Evolutionary conservation across 2,888 invertebrate genomes (phyloP).

Genomic region (Thymelicus sylvestris): DNA sequence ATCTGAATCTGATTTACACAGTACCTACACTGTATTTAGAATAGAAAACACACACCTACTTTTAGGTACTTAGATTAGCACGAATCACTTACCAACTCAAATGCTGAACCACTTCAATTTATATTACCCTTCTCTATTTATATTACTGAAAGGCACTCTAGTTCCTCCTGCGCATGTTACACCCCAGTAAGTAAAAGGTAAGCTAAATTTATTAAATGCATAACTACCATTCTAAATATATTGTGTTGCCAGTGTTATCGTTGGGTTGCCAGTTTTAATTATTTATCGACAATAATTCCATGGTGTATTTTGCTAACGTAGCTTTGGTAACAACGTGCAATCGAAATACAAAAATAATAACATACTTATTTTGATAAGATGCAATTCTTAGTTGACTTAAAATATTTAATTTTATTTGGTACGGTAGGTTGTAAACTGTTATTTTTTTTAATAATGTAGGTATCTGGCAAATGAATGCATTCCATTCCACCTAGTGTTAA

Average conservation of each 20-base stretch:
- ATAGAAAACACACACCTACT: background rate
- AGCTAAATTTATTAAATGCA: background rate
- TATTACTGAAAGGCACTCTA: background rate
- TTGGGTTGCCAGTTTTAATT: background rate
- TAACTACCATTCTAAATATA: background rate
- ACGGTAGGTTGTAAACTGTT: too few species aligned
- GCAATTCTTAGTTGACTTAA: too few species aligned
- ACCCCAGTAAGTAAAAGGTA: background rate
- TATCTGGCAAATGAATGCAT: too few species aligned
- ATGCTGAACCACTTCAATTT: background rate
- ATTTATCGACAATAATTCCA: background rate
- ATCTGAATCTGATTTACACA: too few species aligned
- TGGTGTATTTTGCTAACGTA: background rate
- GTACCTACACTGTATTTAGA: background rate
- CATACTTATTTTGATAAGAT: too few species aligned
- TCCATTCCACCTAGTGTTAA: too few species aligned
- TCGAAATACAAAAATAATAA: too few species aligned
- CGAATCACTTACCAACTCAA: background rate
- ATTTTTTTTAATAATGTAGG: too few species aligned
- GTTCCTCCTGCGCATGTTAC: background rate
- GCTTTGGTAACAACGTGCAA: too few species aligned
- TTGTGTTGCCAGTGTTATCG: background rate
- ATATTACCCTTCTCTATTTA: too few species aligned
- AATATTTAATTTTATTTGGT: too few species aligned
- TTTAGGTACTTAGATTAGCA: background rate